Conservation (phyloP, 2,113 vertebrate species). For the Polypterus senegalus region DNA sequence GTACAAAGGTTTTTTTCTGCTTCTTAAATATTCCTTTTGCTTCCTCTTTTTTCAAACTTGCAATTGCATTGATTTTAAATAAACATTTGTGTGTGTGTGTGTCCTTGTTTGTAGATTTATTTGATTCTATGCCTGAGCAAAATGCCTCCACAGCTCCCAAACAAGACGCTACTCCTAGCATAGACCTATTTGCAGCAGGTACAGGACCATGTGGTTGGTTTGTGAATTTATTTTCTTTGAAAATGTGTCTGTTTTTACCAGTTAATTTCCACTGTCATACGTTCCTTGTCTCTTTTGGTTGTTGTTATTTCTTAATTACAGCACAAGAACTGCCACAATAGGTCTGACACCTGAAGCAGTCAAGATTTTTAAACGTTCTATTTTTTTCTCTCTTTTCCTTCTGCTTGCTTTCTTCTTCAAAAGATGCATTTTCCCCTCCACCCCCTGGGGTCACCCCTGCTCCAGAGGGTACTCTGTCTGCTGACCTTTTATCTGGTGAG, state of each 20-base stretch:
- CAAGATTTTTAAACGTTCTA: conserved; percentile 23
- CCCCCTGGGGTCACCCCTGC: conserved; percentile 85
- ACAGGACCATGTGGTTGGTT: conserved; percentile 42
- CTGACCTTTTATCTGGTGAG: conserved; percentile 93
- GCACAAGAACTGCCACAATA: conserved; percentile 19
- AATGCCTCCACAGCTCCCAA: conserved; percentile 77
- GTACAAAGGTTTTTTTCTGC: conserved; percentile 18
- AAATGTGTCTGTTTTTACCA: conserved; percentile 33
- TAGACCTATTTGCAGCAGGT: conserved; percentile 99
- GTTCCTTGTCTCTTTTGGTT: conserved; percentile 41
- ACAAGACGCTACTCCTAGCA: conserved; percentile 85
- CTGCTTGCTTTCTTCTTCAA: conserved; percentile 48
- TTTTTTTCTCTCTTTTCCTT: conserved; percentile 27
- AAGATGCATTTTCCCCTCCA: conserved; percentile 91
- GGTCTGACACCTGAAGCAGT: neutral
- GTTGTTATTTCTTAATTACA: conserved; percentile 23
- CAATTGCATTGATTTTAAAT: conserved; percentile 15
- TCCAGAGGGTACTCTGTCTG: conserved; percentile 74
- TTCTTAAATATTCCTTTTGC: conserved; percentile 22
- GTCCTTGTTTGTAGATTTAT: conserved; percentile 95
- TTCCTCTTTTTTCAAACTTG: neutral
- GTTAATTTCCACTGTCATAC: conserved; percentile 34
- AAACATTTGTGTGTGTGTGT: conserved; percentile 49
- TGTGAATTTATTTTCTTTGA: conserved; percentile 22
- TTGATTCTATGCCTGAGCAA: conserved; percentile 89